Base-by-base conservation (phyloP, 2,113 vertebrate species). In the Bos javanicus region DNA sequence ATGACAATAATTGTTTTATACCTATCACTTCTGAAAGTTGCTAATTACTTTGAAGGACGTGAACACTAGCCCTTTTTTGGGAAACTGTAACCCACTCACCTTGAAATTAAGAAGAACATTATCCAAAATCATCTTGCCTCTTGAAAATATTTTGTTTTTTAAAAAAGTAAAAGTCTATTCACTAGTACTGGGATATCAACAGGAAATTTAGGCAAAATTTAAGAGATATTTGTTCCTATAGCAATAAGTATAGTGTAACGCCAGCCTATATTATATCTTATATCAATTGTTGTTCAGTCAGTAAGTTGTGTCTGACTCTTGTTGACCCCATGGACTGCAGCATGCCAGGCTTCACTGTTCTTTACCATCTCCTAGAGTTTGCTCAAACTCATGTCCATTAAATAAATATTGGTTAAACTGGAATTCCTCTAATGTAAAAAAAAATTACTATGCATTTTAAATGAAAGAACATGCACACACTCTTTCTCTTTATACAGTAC, bases 1-100 rank as follows among this genome's bases (percentile, higher is more conserved):
- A 99, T 99, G 99, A 99, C 99, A 99, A 99, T 99, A 99, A 99
- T 99, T 99, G 99, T 99, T 99, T 99, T 99, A 99, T 99, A 99
- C 99, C 99, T 99, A 99, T 99, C 98, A 99, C 99, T 99, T 99
- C 99, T 99, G 99, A 99, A 99, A 99, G 99, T 99, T 99, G 97
- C 98, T 99, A 99, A 99, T 99, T 99, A 99, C 99, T 99, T 99
- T 99, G 99, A 99, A 99, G 99, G 99, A 98, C 99, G 99, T 96
- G 95, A 86, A 97, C 94, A 98, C 98, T 98, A 98, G 97, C 97
- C 3, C 9, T 64, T 82, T 90, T 97, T 98, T 36, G 92, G 94
- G 21, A 98, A 98, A 50, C 98, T 88, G 74, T 98, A 62, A 93
- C 98, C 89, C 92, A 39, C 96, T 98, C 97, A 98, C 98, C 98